Evolutionary conservation across 2,113 vertebrate species (phyloP), one percentile per base, ranked within the genome.

Genomic region (Chascanopsetta lugubris): DNA sequence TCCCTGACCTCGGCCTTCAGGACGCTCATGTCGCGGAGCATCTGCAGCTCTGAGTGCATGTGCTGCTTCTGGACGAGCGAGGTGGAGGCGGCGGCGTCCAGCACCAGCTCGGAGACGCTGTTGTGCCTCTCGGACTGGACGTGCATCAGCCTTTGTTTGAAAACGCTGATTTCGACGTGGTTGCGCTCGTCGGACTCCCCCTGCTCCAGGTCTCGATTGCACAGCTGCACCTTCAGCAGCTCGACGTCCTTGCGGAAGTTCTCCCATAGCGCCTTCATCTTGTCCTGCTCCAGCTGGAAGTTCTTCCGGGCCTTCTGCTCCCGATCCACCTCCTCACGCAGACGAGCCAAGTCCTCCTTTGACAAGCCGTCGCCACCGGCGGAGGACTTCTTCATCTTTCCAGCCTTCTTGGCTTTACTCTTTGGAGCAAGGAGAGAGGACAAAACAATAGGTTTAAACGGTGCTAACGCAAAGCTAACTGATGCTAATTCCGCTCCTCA

Each of bases 31-130:
- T 91, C 88, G 7, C 84, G 86, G 1, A 54, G 82, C 6, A 96
- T 49, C 0, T 53, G 20, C 0, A 77, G 73, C 85, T 97, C 95
- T 20, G 93, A 83, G 0, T 70, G 55, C 1, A 64, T 57, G 55
- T 95, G 88, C 48, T 93, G 92, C 38, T 92, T 89, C 84, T 96
- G 93, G 1, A 90, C 78, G 72, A 91, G 82, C 54, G 82, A 92
- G 76, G 90, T 56, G 6, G 87, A 5, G 7, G 48, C 21, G 1
- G 48, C 34, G 2, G 0, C 42, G 7, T 75, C 77, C 10, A 12
- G 54, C 81, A 81, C 77, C 61, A 68, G 11, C 54, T 50, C 67
- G 0, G 46, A 32, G 10, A 38, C 7, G 2, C 21, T 1, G 22
- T 8, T 5, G 22, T 84, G 80, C 3, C 85, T 80, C 17, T 86